phyloP scores from a whole-genome alignment of 2,113 vertebrate species.

The Cariama cristata region DNA sequence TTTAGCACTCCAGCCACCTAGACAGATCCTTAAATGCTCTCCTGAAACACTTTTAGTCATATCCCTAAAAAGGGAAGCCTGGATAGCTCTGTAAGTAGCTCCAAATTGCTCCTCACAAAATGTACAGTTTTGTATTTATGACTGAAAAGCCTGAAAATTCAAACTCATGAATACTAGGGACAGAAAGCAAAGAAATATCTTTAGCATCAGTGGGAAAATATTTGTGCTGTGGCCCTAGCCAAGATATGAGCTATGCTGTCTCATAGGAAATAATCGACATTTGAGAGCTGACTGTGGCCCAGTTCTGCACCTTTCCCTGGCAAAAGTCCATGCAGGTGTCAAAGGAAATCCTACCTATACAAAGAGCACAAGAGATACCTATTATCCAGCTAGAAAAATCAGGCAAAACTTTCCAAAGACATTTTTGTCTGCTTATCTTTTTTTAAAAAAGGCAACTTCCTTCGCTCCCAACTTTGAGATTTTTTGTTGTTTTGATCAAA shows the following conservation, averaged over 20 bases:
- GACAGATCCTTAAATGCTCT: background rate
- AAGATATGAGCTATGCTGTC: background rate
- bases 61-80: background rate
- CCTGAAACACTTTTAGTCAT: background rate
- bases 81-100: background rate
- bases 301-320: background rate
- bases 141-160: background rate
- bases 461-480: background rate
- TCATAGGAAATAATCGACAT: background rate
- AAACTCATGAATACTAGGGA: background rate
- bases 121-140: background rate
- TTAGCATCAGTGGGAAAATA: background rate
- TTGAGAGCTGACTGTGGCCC: background rate
- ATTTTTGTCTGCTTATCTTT: background rate
- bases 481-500: background rate
- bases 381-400: background rate
- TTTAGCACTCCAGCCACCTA: background rate
- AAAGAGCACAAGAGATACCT: background rate
- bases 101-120: background rate
- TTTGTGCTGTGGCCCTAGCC: background rate
- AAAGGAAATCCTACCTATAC: background rate
- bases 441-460: background rate
- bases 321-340: background rate
- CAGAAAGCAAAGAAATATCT: background rate
- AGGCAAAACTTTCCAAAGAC: background rate